Evolutionary conservation across 2,888 invertebrate species (phyloP), one percentile per base, ranked within the genome.

Genomic region (Ornithoptera priamus): DNA sequence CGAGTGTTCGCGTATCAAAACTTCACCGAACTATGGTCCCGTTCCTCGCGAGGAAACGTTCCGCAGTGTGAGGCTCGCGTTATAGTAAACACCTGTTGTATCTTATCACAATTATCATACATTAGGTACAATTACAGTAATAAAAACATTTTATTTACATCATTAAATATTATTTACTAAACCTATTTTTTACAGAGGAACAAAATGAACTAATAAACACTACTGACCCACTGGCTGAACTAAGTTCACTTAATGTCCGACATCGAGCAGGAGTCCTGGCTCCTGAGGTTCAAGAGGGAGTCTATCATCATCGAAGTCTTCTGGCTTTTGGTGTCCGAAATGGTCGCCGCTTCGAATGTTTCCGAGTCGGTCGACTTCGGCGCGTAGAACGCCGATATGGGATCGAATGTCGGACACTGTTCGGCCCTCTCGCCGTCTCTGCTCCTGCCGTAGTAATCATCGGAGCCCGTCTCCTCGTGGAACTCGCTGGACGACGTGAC

Each of bases 101-200:
- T 74, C 82, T 82, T 83, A 81, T 78, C 79, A 78, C 76, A 76
- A 80, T 81, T 84, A 83, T 87, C 87, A 88, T 77, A 77, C 73
- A 74, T 70, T 57, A 59, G 65, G 66, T 83, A 80, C 85, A 91
- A 88, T 86, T 91, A 90, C 85, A 89, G 85, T 85, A 88, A 86
- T 89, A 90, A 88, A 53, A 90, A 89, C 88, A 88, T 89, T 90
- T 87, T 92, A 91, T 91, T 85, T 92, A 92, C 91, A 92, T 75
- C 77, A 80, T 90, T 89, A 90, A 90, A 89, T 89, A 89, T 85
- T 84, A 85, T 80, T 78, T 6, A 78, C 84, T 87, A 87, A 69
- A 53, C 80, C 87, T 89, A 87, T 78, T 85, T 53, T 88, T 88
- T 92, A 92, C 91, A 92, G 83, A 92, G 92, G 92, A 92, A 92